Percentiles rank a stretch among this genome's conserved stretches.
These are phyloP conservation scores for Micropoecilia bifurca DNA, from an alignment of 2,797 vertebrate species.

Conservation along the genomic window DNA sequence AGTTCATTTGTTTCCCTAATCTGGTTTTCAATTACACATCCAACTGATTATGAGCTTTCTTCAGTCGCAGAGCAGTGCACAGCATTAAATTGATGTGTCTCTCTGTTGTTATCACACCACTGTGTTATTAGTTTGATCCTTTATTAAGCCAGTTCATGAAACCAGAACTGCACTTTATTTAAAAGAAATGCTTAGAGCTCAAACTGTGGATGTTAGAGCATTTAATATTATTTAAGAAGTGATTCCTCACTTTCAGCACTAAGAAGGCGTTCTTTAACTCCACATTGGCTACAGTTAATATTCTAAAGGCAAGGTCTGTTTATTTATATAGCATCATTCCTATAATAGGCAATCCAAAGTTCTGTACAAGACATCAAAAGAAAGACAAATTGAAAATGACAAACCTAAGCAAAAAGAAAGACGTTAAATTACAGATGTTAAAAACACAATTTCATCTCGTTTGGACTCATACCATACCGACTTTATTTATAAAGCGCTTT, in stretches of 20 bases:
- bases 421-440: background rate
- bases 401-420: background rate
- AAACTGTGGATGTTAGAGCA: constrained; percentile 54
- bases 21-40: constrained; percentile 65
- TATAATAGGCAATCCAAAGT: background rate
- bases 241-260: background rate
- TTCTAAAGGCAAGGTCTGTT: background rate
- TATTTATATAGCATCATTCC: background rate
- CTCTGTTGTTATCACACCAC: constrained; percentile 41
- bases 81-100: constrained; percentile 41
- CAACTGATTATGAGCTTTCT: constrained; percentile 31
- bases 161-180: constrained; percentile 25
- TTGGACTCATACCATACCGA: background rate
- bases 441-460: background rate
- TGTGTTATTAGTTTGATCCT: constrained; percentile 58
- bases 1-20: constrained; percentile 58
- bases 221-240: constrained; percentile 29
- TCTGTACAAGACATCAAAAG: background rate
- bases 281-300: background rate
- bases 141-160: constrained; percentile 36
- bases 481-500: too few relatives aligned
- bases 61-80: constrained; percentile 31
- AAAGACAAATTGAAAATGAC: background rate
- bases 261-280: constrained; percentile 16
- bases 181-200: constrained; percentile 31